Evolutionary conservation across 2,113 vertebrate genomes (phyloP).

Genomic region (Ahaetulla prasina): DNA sequence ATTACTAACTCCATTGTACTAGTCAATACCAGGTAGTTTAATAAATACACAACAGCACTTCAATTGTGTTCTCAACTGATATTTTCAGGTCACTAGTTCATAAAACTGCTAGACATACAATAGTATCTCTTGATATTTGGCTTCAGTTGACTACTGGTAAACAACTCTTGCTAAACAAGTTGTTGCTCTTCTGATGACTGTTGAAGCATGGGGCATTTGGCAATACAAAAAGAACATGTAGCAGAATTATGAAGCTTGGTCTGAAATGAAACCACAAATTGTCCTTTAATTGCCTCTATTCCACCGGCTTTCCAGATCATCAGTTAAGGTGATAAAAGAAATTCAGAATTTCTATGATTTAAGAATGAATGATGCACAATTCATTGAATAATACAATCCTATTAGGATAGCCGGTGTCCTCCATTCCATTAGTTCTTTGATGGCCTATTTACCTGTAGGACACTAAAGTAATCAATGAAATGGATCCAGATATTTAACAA

Average conservation of each 20-base stretch:
- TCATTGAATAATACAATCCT: slow-evolving; percentile 5
- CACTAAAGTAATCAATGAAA: neutral
- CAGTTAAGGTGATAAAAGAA: neutral
- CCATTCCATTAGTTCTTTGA: neutral
- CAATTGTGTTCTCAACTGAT: slow-evolving; percentile 34
- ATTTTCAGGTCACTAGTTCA: slow-evolving; percentile 30
- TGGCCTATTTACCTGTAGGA: neutral
- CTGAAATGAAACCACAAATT: slow-evolving; percentile 1
- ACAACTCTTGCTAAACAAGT: slow-evolving; percentile 30
- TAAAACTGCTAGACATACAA: slow-evolving; percentile 34
- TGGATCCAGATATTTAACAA: neutral
- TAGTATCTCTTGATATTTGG: slow-evolving; percentile 16
- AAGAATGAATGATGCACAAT: slow-evolving; percentile 14
- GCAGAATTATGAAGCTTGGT: slow-evolving; percentile 1
- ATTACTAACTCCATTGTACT: slow-evolving; percentile 21
- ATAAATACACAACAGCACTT: neutral
- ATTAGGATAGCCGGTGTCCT: neutral
- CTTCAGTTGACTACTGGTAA: slow-evolving; percentile 1
- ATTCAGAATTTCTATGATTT: neutral
- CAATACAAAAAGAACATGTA: slow-evolving; percentile 14
- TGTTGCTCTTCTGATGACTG: slow-evolving; percentile 25
- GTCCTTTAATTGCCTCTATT: neutral
- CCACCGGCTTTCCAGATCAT: neutral
- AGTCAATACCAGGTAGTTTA: slow-evolving; percentile 30
- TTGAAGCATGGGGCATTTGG: neutral